Evolutionary conservation across 2,888 invertebrate species (phyloP), one percentile per base, ranked within the genome.

Genomic region (Sinhomidia bicolor): DNA sequence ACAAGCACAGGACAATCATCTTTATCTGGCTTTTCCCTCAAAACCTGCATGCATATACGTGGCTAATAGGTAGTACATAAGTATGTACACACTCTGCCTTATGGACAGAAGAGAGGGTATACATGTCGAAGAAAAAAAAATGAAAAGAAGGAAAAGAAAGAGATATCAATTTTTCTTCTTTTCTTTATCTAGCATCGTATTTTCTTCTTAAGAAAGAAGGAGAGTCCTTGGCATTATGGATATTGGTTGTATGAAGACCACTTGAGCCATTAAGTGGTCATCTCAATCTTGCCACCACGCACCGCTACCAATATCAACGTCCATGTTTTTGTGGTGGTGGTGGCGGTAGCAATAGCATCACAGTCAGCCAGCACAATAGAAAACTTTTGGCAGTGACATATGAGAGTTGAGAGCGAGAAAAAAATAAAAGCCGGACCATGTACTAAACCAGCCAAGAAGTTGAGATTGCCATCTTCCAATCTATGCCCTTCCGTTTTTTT

Each of bases 181-280:
- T 83, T 57, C 14, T 82, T 76, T 41, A 17, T 26, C 47, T 10
- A 26, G 5, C 14, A 7, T 62, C 26, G 23, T 65, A 23, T 62
- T 79, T 62, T 78, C 78, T 17, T 78, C 78, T 78, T 54, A 78
- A 51, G 68, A 20, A 65, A 68, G 41, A 68, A 68, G 1, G 44
- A 71, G 71, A 44, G 41, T 23, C 23, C 71, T 71, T 9, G 71
- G 44, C 23, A 2, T 23, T 44, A 20, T 23, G 36, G 23, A 10
- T 71, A 71, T n/a, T 71, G 32, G 23, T 44, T 17, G 71, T 74
- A 71, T 80, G 82, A 88, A 89, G 89, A 84, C 89, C 92, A 91
- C 91, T 92, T 90, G 90, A 90, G 85, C 90, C 90, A 91, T 92
- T 90, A 92, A 92, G 92, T 91, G 92, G 91, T 92, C 92, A 91